Base-by-base conservation (phyloP, 2,888 invertebrate species). In the Tiliacea citrago region DNA sequence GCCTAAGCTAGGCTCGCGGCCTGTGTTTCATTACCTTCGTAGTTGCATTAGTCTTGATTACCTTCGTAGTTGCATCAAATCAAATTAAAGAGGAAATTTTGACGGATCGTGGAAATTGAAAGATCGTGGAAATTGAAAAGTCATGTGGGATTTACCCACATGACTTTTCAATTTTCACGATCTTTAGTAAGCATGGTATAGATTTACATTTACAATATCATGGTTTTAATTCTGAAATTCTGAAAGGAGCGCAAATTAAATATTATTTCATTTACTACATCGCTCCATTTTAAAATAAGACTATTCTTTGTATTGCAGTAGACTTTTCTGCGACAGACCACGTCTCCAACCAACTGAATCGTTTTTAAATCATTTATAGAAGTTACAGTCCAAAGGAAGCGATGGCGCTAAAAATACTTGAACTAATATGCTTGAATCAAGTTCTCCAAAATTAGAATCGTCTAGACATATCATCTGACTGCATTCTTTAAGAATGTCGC, bases 381-480 rank as follows among this genome's bases (percentile, higher is more conserved):
- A 60, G 0, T 13, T 16, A 21, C 29, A n/a, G 7, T 18, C 13
- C 16, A 63, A 58, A 79, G 21, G 24, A 12, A 53, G 66, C 68
- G 12, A 68, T 85, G 60, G 13, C 68, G n/a, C 58, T 47, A 58
- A 65, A 78, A 78, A 65, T 75, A 68, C 65, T 49, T 60, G 61
- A 29, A 73, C 55, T 65, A 63, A 75, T 60, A 53, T 70, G 70
- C 57, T 24, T 73, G 68, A 71, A 45, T 68, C 68, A 62, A 73
- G 68, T 55, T 69, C 49, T 83, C 79, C 74, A 70, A 66, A 85
- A 62, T 83, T 85, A 82, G 86, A 80, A 73, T 61, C 68, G 84
- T 84, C 83, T 84, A 85, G 80, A 84, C 86, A 71, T n/a, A n/a
- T 73, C 68, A 83, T 80, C 73, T 85, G 84, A 83, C 80, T 85